A percentile compares a stretch with the other conserved stretches of the same genome.
Conservation (phyloP, 2,888 invertebrate genomes). For the Syritta pipiens region DNA sequence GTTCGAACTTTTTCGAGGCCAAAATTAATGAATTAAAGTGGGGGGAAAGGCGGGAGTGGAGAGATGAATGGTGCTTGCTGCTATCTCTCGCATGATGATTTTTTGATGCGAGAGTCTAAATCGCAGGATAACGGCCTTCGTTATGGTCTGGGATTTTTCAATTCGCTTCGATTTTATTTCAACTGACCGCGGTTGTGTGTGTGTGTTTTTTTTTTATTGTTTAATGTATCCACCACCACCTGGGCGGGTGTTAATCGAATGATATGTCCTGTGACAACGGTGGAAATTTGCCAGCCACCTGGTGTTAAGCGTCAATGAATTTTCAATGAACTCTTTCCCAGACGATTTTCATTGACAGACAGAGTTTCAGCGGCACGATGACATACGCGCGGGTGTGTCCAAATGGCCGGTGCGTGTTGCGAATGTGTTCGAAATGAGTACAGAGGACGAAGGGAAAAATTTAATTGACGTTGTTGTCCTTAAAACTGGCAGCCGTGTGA, state of each 20-base stretch:
- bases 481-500: not conserved
- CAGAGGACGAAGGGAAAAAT: not conserved
- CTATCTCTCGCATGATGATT: slow-evolving; percentile 23
- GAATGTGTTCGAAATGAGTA: slow-evolving; percentile 12
- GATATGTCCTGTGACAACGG: slow-evolving; percentile 3
- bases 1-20: slow-evolving; percentile 34
- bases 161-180: not conserved
- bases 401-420: not conserved
- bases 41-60: not conserved
- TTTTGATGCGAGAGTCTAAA: slow-evolving; percentile 40
- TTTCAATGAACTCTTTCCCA: slow-evolving; percentile 43
- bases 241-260: slow-evolving; percentile 21
- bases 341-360: slow-evolving; percentile 42
- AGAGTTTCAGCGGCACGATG: slow-evolving; percentile 34
- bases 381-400: slow-evolving; percentile 15
- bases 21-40: slow-evolving; percentile 62
- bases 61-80: not conserved
- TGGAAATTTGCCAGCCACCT: slow-evolving; percentile 15
- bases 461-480: slow-evolving; percentile 14
- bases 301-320: slow-evolving; percentile 55
- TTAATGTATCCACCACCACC: not conserved
- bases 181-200: too few relatives aligned
- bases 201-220: not conserved
- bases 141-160: slow-evolving; percentile 10
- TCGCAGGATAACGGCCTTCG: slow-evolving; percentile 3